Conservation (phyloP, 2,797 vertebrate genomes). For the Betta splendens region DNA sequence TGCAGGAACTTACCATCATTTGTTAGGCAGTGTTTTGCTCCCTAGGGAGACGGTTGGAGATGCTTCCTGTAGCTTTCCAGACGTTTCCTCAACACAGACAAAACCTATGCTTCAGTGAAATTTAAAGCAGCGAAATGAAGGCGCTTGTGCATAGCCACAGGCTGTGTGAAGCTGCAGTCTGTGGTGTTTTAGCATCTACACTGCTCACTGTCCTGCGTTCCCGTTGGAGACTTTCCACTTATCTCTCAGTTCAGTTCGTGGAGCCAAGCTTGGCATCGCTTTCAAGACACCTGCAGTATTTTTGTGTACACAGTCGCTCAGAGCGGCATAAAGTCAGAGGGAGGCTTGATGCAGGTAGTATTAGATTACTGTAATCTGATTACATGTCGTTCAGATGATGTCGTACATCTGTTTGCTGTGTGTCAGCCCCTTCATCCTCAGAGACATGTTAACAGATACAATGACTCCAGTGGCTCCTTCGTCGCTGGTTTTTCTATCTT, state of each 20-base stretch:
- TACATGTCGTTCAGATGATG: slow-evolving; percentile 23
- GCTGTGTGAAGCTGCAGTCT: slow-evolving; percentile 16
- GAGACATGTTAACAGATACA: slow-evolving; percentile 37
- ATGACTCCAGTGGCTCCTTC: slow-evolving; percentile 20
- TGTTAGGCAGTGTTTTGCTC: neutral
- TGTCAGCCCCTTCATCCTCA: neutral
- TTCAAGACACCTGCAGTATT: slow-evolving; percentile 16
- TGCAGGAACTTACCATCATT: slow-evolving; percentile 4
- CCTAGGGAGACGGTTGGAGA: slow-evolving; percentile 10
- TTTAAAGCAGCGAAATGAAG: slow-evolving; percentile 26
- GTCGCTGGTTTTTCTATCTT: slow-evolving; percentile 36
- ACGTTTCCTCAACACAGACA: slow-evolving; percentile 7
- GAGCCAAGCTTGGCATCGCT: slow-evolving; percentile 9
- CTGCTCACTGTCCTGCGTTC: neutral
- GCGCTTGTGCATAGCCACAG: slow-evolving; percentile 11
- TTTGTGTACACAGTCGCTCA: neutral
- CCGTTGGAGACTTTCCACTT: slow-evolving; percentile 7
- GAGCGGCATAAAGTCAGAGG: neutral
- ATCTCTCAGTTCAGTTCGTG: neutral
- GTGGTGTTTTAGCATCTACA: slow-evolving; percentile 9
- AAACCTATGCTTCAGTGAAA: slow-evolving; percentile 28
- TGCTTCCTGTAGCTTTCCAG: slow-evolving; percentile 26
- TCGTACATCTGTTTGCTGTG: slow-evolving; percentile 13
- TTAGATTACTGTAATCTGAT: slow-evolving; percentile 24
- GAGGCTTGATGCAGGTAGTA: neutral